Evolutionary conservation across 2,113 vertebrate genomes (phyloP), one percentile per base, ranked within the genome.

Genomic region (Micronisus gabar): DNA sequence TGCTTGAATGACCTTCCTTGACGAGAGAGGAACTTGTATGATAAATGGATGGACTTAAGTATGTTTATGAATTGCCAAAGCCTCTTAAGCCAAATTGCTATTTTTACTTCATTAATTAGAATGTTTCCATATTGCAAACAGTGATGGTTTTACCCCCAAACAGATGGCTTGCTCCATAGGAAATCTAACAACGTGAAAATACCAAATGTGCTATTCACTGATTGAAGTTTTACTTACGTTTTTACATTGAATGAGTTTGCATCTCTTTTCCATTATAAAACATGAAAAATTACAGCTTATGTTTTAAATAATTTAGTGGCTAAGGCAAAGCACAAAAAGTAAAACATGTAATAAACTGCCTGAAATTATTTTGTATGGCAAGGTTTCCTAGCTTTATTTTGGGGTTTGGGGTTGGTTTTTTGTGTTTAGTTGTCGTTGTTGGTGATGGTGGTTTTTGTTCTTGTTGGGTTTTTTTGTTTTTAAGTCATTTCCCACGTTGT

Each of bases 21-120:
- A 8, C 6, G 48, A 45, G 73, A n/a, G 38, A 74, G 80, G 41
- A 53, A 26, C 62, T 18, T 53, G 15, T 6, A 2, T 48, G 41
- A 80, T 61, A 36, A 91, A 59, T 47, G 87, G 83, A n/a, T 1
- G 21, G 71, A 72, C 66, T 75, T 59, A 26, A 80, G 67, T 18
- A 11, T 14, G 43, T 53, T 80, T 89, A 59, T 88, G 67, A 71
- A 72, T 83, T 93, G 86, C 84, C 76, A 79, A 43, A 86, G 56
- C 75, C 52, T 71, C 67, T 82, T 75, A 80, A 94, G 90, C 72
- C 75, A 86, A 91, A 89, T 40, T 72, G 56, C 45, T 82, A 40
- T 86, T 91, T 95, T 96, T 66, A 41, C 62, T 94, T 67, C 80
- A 93, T 95, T 93, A 91, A 91, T 95, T 91, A 91, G 90, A 88